A percentile compares a stretch with the other conserved stretches of the same genome.
Conservation (phyloP, 2,113 vertebrate species). For the Numenius arquata region DNA sequence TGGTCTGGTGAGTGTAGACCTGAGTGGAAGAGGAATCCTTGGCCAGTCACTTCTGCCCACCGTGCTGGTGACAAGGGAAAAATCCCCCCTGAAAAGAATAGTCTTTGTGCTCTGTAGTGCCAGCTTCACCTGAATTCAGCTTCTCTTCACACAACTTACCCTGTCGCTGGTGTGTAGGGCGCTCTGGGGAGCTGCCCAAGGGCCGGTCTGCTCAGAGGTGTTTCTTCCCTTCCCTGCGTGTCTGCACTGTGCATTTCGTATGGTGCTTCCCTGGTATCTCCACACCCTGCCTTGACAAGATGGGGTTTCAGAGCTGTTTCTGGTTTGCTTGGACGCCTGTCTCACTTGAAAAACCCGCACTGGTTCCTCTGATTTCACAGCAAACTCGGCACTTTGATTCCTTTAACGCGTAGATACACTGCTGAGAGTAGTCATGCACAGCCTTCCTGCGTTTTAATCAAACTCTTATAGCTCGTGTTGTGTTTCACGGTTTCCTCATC, state of each 20-base stretch:
- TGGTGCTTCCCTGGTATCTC: neutral
- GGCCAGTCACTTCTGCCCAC: neutral
- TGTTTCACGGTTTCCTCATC: neutral
- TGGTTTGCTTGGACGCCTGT: fast-evolving
- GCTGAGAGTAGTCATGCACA: neutral
- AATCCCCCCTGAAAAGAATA: neutral
- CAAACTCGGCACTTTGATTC: neutral
- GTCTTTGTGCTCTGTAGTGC: neutral
- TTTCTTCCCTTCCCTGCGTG: neutral
- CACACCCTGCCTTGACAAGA: neutral
- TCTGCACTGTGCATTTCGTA: fast-evolving
- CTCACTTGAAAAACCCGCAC: neutral
- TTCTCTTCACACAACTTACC: neutral
- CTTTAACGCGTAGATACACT: neutral
- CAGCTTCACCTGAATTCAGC: neutral
- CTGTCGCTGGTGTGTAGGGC: fast-evolving
- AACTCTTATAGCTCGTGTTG: neutral
- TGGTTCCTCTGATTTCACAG: neutral
- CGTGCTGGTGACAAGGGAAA: neutral
- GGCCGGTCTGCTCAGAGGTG: too few species aligned
- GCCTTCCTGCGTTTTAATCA: neutral
- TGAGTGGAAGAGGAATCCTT: neutral
- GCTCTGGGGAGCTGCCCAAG: neutral
- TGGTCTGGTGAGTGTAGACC: neutral
- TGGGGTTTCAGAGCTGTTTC: neutral